These are phyloP conservation scores for Sturnira hondurensis DNA, from an alignment of 2,113 vertebrate genomes.

Conservation along the genomic window DNA sequence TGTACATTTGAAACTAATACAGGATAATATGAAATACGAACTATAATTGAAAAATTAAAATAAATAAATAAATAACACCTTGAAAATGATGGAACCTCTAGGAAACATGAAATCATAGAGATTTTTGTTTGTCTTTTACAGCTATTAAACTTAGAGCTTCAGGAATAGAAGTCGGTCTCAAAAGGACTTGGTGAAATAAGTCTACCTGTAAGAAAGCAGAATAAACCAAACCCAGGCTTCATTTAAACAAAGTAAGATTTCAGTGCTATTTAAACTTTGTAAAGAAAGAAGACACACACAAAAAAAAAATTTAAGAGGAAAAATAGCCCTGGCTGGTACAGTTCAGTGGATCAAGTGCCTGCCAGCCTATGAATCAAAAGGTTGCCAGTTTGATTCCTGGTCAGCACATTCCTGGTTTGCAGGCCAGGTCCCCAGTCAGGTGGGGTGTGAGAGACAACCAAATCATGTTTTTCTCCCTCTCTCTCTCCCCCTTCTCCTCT, in stretches of 20 bases:
- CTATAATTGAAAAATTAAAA: not conserved
- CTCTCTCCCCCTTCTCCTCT: too few relatives aligned
- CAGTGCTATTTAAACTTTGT: not conserved
- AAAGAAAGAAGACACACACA: not conserved
- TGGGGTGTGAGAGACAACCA: too few relatives aligned
- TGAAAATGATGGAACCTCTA: not conserved
- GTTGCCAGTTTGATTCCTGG: too few relatives aligned
- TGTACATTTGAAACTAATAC: not conserved
- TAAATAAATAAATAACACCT: not conserved
- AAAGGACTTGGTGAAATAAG: not conserved
- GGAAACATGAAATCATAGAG: not conserved
- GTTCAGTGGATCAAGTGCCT: too few relatives aligned
- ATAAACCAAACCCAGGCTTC: not conserved
- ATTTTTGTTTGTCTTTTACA: not conserved
- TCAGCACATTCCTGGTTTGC: too few relatives aligned
- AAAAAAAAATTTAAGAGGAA: not conserved
- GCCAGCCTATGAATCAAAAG: too few relatives aligned
- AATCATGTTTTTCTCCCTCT: too few relatives aligned
- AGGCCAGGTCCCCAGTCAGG: too few relatives aligned
- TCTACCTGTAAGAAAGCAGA: not conserved
- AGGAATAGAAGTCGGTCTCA: not conserved
- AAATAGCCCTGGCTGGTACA: too few relatives aligned
- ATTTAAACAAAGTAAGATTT: not conserved
- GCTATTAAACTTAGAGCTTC: not conserved
- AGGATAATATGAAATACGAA: not conserved